Evolutionary conservation across 2,113 vertebrate genomes (phyloP).

Genomic region (Catagonus wagneri): DNA sequence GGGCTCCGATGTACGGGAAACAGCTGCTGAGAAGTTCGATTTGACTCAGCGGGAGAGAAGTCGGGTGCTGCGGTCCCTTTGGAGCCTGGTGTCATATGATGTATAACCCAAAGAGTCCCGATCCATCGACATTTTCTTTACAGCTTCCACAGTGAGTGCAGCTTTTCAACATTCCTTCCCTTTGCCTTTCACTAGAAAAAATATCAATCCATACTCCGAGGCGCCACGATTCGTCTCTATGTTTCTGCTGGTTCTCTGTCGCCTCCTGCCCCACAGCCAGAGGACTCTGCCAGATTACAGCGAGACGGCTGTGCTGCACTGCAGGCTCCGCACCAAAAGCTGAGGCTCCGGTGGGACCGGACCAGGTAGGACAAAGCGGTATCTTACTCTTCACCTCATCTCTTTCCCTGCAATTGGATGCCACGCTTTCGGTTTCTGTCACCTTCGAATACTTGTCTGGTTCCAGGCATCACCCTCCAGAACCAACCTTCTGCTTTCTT

Average conservation of each 20-base stretch:
- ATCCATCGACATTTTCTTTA: neutral
- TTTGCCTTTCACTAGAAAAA: neutral
- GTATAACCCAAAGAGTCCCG: neutral
- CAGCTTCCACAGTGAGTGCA: neutral
- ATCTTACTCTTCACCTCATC: neutral
- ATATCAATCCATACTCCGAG: neutral
- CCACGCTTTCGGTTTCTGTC: neutral
- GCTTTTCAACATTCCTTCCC: neutral
- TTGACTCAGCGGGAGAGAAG: neutral
- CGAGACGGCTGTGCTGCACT: neutral
- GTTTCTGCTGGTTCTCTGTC: neutral
- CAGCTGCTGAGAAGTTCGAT: neutral
- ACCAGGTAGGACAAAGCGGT: neutral
- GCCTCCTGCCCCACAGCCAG: neutral
- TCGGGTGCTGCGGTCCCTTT: neutral
- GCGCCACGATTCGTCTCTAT: fast-evolving
- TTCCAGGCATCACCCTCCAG: neutral
- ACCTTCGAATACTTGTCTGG: neutral
- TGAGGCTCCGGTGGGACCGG: neutral
- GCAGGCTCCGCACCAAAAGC: neutral
- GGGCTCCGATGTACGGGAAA: neutral
- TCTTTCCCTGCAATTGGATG: neutral
- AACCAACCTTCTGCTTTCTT: neutral
- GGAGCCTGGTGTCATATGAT: neutral
- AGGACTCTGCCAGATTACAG: neutral